Conservation (phyloP, 2,888 invertebrate genomes). For the Eupithecia inturbata region DNA sequence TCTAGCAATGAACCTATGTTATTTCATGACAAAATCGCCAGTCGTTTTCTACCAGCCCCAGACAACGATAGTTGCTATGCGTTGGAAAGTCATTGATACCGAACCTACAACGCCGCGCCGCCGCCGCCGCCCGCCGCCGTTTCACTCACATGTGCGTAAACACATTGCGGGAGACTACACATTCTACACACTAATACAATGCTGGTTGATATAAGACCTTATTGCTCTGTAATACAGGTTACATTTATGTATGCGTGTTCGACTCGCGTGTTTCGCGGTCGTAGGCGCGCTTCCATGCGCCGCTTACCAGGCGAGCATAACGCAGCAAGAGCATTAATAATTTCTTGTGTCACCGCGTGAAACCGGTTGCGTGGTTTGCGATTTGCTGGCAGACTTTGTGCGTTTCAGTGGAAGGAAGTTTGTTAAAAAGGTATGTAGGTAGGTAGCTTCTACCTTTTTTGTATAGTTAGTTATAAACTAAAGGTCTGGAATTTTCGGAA, state of each 20-base stretch:
- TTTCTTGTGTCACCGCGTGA: conserved; percentile 31
- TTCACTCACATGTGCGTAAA: conserved; percentile 47
- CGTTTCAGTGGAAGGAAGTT: not conserved
- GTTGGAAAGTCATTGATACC: conserved; percentile 48
- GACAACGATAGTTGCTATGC: conserved; percentile 19
- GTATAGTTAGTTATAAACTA: no score
- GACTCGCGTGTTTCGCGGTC: conserved; percentile 50
- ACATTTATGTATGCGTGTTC: conserved; percentile 32
- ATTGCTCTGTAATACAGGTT: conserved; percentile 15
- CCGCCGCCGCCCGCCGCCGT: conserved; percentile 39
- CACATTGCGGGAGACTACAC: conserved; percentile 45
- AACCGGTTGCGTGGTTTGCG: conserved; percentile 36
- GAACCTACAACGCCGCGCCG: conserved; percentile 40
- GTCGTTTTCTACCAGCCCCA: conserved; percentile 18
- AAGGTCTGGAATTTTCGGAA: not conserved
- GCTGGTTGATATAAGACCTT: conserved; percentile 10
- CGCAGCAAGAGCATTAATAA: conserved; percentile 42
- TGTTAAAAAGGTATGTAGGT: no score
- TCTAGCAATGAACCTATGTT: not conserved
- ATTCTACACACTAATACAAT: conserved; percentile 16
- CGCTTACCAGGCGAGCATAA: conserved; percentile 67
- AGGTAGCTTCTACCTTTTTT: no score
- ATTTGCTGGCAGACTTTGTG: conserved; percentile 18
- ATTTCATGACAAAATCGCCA: conserved; percentile 12
- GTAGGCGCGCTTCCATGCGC: conserved; percentile 68